Percentiles rank a stretch among this genome's conserved stretches.
Conservation (phyloP, 2,797 vertebrate genomes). For the Benthosema pterotum region DNA sequence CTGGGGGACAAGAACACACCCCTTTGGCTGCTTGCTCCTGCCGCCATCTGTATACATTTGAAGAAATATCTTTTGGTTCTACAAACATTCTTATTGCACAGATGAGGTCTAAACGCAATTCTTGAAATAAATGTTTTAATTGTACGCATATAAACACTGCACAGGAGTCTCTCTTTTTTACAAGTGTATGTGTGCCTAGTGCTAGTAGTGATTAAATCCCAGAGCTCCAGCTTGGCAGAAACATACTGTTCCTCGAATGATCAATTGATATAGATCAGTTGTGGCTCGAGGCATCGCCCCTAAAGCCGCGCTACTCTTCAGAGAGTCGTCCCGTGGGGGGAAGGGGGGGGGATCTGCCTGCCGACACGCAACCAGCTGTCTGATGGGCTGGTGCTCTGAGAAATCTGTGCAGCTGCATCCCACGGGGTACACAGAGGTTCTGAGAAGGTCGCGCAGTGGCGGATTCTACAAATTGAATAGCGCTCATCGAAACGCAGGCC, state of each 20-base stretch:
- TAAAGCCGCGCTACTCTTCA: slow-evolving; percentile 17
- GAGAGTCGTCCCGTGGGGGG: slow-evolving; percentile 21
- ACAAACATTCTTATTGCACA: no score
- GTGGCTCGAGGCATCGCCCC: not conserved
- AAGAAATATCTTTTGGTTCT: no score
- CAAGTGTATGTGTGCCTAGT: no score
- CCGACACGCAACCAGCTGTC: slow-evolving; percentile 10
- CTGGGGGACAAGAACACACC: no score
- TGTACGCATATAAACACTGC: no score
- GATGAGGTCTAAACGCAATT: no score
- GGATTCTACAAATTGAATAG: slow-evolving; percentile 47
- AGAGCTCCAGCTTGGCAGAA: not conserved
- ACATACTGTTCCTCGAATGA: no score
- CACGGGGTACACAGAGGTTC: slow-evolving; percentile 22
- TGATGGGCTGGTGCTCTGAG: slow-evolving; percentile 31
- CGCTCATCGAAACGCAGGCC: slow-evolving; percentile 17
- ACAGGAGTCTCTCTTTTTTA: no score
- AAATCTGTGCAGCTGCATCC: slow-evolving; percentile 59
- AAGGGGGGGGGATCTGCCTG: slow-evolving; percentile 31
- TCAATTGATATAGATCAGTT: not conserved
- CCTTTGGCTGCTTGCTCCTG: no score
- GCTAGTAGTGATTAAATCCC: not conserved
- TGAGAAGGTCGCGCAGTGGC: slow-evolving; percentile 19
- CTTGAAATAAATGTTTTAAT: no score
- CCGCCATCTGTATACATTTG: no score